Base-by-base conservation (phyloP, 2,113 vertebrate species). In the Scomber colias region DNA sequence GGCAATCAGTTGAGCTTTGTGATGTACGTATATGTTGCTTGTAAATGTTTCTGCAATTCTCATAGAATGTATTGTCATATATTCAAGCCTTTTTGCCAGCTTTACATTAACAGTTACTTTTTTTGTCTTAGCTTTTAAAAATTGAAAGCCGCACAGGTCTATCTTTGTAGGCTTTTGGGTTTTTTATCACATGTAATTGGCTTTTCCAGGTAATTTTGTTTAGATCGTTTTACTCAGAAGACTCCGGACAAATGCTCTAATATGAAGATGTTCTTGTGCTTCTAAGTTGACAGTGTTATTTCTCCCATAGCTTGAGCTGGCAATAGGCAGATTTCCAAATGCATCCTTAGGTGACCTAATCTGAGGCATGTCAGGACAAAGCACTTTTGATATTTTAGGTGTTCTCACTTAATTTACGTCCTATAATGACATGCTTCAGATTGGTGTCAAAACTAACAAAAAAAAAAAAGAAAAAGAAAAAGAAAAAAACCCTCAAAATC, bases 51-150 rank as follows among this genome's bases (percentile, higher is more conserved):
- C 85, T 94, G 93, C 75, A 86, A 94, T 95, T 96, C 95, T 96
- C 95, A 94, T 95, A 96, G 95, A 95, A 97, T 95, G 94, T 94
- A 90, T 91, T 87, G 84, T 84, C 86, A 90, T 92, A 63, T 80
- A 88, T 92, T 35, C 87, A 44, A 89, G 85, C 72, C 56, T 90
- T 80, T 75, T 89, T 90, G 76, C 87, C 83, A 93, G 94, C 92
- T 95, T 93, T 87, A 83, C 78, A 66, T 81, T 71, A 82, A 89
- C 81, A 35, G 65, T 44, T 48, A 66, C 55, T 71, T 57, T 63
- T 69, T 60, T 50, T 69, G 48, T 67, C 81, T 77, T 66, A n/a
- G 57, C 57, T 75, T 88, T 87, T 62, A 53, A 66, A 75, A 79
- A 69, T 21, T 9, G 44, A 71, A 83, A 87, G 72, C 75, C 62